Percentiles rank a stretch among this genome's conserved stretches.
phyloP scores from a whole-genome alignment of 2,113 vertebrate genomes.

The Pica pica region DNA sequence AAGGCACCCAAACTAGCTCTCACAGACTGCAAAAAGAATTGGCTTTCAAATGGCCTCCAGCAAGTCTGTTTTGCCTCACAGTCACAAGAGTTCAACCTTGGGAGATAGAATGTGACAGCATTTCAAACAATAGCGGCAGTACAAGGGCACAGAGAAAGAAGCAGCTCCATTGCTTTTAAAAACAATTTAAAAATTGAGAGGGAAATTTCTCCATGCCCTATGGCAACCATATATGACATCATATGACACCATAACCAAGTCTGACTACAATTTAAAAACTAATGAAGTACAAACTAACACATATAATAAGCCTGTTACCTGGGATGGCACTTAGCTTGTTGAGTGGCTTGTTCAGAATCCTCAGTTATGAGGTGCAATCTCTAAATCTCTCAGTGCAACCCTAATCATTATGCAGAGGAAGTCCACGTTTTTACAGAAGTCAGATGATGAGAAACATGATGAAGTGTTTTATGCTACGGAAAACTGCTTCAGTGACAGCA shows the following conservation, averaged over 20 bases:
- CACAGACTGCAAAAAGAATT: neutral
- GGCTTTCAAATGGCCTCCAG: neutral
- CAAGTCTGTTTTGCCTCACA: neutral
- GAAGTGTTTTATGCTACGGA: neutral
- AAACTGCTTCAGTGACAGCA: conserved; percentile 1
- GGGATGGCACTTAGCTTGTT: neutral
- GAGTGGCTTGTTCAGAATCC: neutral
- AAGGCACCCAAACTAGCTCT: neutral
- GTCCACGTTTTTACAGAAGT: neutral
- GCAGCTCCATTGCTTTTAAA: neutral
- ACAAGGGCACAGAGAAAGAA: neutral
- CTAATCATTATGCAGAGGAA: neutral
- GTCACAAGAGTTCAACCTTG: neutral
- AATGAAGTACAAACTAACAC: neutral
- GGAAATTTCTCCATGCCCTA: neutral
- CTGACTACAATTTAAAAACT: neutral
- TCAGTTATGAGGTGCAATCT: neutral
- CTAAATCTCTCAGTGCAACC: conserved; percentile 1
- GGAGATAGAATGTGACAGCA: neutral
- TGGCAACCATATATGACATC: neutral
- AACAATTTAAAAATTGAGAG: neutral
- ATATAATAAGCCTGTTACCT: neutral
- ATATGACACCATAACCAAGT: neutral
- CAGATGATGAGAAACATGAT: neutral
- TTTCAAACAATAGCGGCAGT: neutral